Evolutionary conservation across 2,797 vertebrate genomes (phyloP).

Genomic region (Lithobates pipiens): DNA sequence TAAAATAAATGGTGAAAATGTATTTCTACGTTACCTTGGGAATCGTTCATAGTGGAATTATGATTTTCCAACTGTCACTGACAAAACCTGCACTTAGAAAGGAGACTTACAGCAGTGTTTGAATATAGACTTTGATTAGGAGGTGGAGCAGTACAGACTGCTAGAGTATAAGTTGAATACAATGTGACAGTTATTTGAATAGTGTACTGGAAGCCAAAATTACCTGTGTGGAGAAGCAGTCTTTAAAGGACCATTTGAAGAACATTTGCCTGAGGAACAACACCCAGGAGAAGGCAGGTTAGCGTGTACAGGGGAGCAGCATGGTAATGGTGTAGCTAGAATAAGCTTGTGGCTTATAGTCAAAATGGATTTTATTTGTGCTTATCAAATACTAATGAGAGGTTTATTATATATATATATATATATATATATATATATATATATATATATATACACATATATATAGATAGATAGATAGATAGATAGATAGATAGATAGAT

Average conservation of each 20-base stretch:
- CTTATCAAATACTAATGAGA: background rate
- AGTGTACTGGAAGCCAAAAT: constrained; percentile 7
- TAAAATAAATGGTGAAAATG: background rate
- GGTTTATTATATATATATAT: background rate
- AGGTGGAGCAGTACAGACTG: constrained; percentile 9
- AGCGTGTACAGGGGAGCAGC: background rate
- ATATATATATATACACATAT: too few relatives aligned
- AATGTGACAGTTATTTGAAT: constrained; percentile 36
- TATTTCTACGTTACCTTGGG: background rate
- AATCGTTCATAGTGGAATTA: constrained; percentile 13
- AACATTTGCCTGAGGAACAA: background rate
- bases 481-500: too few relatives aligned
- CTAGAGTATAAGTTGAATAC: constrained; percentile 11
- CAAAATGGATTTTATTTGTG: background rate
- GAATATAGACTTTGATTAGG: constrained; percentile 40
- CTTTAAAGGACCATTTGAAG: constrained; percentile 8
- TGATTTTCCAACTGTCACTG: constrained; percentile 20
- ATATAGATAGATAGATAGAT: too few relatives aligned
- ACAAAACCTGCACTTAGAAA: constrained; percentile 14
- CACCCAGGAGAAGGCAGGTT: background rate
- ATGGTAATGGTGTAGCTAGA: background rate
- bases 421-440: too few relatives aligned
- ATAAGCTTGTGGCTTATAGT: background rate
- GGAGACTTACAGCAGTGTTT: constrained; percentile 1
- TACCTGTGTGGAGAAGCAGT: constrained; percentile 6